Percentiles rank a stretch among this genome's conserved stretches.
Evolutionary conservation across 2,797 vertebrate genomes (phyloP).

Genomic region (Lacerta bilineata): DNA sequence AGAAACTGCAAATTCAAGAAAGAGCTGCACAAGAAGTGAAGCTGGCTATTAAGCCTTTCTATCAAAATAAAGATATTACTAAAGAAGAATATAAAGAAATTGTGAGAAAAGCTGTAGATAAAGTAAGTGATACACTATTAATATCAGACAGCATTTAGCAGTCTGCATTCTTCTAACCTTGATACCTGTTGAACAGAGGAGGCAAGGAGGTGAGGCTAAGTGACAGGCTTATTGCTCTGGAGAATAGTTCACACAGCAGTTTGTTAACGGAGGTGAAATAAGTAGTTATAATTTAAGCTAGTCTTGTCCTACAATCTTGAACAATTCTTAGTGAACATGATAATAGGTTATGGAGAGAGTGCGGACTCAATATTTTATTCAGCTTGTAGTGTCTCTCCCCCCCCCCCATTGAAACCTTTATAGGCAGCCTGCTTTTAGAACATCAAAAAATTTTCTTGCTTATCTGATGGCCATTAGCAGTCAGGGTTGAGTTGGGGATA

Average conservation of each 20-base stretch:
- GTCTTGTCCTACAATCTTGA: background rate
- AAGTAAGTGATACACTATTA: constrained; percentile 81
- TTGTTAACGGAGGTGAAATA: background rate
- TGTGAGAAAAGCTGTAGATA: constrained; percentile 97
- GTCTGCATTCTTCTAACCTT: background rate
- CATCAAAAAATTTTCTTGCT: background rate
- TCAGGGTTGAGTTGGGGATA: background rate
- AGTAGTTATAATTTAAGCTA: background rate
- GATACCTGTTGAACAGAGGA: background rate
- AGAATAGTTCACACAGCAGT: background rate
- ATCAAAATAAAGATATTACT: constrained; percentile 98
- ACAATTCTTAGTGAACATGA: background rate
- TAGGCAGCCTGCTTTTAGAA: background rate
- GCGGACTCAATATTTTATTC: background rate
- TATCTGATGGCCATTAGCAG: background rate
- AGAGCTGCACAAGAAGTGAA: constrained; percentile 95
- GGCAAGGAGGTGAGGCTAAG: background rate
- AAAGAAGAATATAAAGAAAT: constrained; percentile 99
- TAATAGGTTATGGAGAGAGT: background rate
- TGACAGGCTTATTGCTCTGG: background rate
- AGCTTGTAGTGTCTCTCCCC: too few relatives aligned
- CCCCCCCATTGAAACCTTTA: too few relatives aligned
- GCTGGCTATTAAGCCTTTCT: constrained; percentile 95
- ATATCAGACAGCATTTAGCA: background rate
- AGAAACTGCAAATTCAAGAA: constrained; percentile 96